Evolutionary conservation across 2,888 invertebrate genomes (phyloP), one percentile per base, ranked within the genome.

Genomic region (Homarus gammarus): DNA sequence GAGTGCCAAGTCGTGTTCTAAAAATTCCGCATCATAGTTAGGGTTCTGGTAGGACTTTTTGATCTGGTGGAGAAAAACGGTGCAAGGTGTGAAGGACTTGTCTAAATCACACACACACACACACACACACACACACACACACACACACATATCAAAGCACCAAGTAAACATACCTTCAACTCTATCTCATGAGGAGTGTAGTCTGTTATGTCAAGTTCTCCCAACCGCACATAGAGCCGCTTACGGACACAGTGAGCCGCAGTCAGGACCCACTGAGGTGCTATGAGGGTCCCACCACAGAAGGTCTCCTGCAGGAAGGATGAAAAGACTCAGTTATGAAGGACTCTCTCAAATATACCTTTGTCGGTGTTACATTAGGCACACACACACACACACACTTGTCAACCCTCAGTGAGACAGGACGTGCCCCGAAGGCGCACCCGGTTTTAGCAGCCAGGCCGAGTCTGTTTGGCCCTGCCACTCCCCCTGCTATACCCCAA

Each of bases 1-100:
- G 93, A 99, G 94, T 1, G 98, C 98, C 82, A 99, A 96, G 93
- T 99, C 98, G 93, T 98, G 98, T 94, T 98, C 97, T 51, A 98
- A 97, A 0, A 97, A 98, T 92, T 96, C 96, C 84, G 96, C 96
- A 93, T 98, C 97, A 94, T 98, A 98, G 90, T 95, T 95, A 0
- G 97, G 97, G 94, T 99, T 98, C 70, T 96, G 36, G 83, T 64
- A 83, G 2, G 36, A 22, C 15, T 79, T 36, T 0, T 61, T 33
- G 0, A 88, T 83, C 88, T 88, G 61, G 6, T 5, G 64, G 64
- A 64, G 27, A 12, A 64, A 8, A 56, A 56, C 56, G 5, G 56
- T 12, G 22, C 3, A 22, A 56, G 22, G 15, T 1, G 5, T 56
- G 6, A 44, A 44, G 44, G 44, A 44, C 44, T 5, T 12, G 44